phyloP scores from a whole-genome alignment of 2,113 vertebrate genomes.

The Desmodus rotundus region DNA sequence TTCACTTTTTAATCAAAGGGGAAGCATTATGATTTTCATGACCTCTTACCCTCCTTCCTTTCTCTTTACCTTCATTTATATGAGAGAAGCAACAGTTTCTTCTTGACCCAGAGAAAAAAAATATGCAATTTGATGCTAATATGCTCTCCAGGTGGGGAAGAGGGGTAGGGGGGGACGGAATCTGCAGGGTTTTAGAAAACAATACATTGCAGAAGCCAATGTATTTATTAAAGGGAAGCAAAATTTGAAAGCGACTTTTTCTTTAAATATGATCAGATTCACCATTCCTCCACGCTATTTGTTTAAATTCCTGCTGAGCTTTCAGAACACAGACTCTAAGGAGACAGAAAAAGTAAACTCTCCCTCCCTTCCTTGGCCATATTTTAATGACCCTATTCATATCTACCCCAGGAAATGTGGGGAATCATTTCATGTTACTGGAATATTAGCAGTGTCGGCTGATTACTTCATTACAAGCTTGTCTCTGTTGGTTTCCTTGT shows the following conservation, averaged over 20 bases:
- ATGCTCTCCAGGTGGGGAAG: not conserved
- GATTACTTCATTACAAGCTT: slow-evolving; percentile 47
- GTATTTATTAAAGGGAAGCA: slow-evolving; percentile 20
- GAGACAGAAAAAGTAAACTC: slow-evolving; percentile 72
- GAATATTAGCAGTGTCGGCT: not conserved
- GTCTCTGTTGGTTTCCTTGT: slow-evolving; percentile 55
- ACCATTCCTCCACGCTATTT: slow-evolving; percentile 41
- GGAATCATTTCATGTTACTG: slow-evolving; percentile 43
- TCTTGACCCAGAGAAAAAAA: not conserved
- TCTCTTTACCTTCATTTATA: not conserved
- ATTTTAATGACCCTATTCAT: slow-evolving; percentile 66
- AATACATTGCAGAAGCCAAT: not conserved
- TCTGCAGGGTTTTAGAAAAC: not conserved
- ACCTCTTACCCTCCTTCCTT: not conserved
- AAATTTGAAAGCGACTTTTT: slow-evolving; percentile 44
- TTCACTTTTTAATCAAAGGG: not conserved
- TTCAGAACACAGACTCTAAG: slow-evolving; percentile 64
- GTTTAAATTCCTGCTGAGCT: slow-evolving; percentile 68
- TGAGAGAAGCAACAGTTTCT: slow-evolving; percentile 16
- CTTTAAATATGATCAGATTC: slow-evolving; percentile 43
- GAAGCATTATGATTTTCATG: not conserved
- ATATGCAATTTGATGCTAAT: not conserved
- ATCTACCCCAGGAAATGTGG: slow-evolving; percentile 30
- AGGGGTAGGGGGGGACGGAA: not conserved
- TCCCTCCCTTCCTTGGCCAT: slow-evolving; percentile 38